These are phyloP conservation scores for Serrognathus titanus DNA, from an alignment of 2,888 invertebrate genomes.

Conservation along the genomic window DNA sequence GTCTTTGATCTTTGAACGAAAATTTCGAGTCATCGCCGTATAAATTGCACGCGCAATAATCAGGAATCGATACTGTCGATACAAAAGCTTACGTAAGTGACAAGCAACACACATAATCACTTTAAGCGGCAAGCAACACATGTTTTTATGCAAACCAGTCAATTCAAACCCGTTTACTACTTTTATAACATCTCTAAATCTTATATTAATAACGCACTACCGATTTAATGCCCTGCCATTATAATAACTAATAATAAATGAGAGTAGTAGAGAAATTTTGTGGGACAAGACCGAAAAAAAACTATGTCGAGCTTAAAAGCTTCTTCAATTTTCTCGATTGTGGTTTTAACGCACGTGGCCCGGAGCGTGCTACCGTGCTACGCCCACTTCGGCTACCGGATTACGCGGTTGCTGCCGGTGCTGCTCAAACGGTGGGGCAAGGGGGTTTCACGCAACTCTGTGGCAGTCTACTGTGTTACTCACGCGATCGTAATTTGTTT, in stretches of 20 bases:
- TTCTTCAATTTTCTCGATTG: conserved; percentile 24
- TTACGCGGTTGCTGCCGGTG: conserved; percentile 26
- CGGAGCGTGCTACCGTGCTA: conserved; percentile 28
- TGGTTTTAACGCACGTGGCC: conserved; percentile 27
- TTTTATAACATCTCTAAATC: no score
- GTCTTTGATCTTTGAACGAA: no score
- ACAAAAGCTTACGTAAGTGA: no score
- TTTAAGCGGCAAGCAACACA: no score
- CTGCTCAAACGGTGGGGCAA: neutral
- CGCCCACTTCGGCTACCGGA: conserved; percentile 31
- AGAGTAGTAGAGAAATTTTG: neutral
- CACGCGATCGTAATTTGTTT: conserved; percentile 20
- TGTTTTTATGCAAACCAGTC: no score
- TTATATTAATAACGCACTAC: no score
- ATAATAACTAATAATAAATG: neutral
- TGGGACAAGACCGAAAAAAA: neutral
- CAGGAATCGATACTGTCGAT: no score
- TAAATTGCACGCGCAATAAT: no score
- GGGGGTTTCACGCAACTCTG: conserved; percentile 12
- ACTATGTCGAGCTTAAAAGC: neutral
- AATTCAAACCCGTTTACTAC: no score
- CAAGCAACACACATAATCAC: no score
- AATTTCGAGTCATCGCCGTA: no score
- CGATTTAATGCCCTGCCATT: no score
- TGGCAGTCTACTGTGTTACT: conserved; percentile 16